Percentiles rank a stretch among this genome's conserved stretches.
Evolutionary conservation across 2,888 invertebrate species (phyloP).

Genomic region (Itoplectis maculator): DNA sequence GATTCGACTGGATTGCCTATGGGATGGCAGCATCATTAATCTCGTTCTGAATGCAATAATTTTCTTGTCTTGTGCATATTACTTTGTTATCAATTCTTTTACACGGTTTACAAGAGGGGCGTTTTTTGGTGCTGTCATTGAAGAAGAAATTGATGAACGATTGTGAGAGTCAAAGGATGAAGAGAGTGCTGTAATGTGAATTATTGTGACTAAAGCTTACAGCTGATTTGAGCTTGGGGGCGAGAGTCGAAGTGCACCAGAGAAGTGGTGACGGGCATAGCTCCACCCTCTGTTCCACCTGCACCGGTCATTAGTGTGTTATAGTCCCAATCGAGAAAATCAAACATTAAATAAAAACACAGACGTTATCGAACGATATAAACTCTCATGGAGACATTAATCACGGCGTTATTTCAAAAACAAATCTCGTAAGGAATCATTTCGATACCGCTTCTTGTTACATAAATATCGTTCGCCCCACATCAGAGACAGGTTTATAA

Average conservation of each 20-base stretch:
- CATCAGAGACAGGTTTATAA: conserved; percentile 24
- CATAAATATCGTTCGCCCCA: conserved; percentile 32
- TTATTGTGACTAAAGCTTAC: conserved; percentile 82
- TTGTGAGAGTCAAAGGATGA: conserved; percentile 59
- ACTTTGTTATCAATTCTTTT: neutral
- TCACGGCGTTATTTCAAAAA: neutral
- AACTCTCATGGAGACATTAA: neutral
- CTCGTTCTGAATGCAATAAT: conserved; percentile 1
- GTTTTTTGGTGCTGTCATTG: neutral
- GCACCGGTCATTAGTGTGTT: conserved; percentile 83
- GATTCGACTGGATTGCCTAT: conserved; percentile 2
- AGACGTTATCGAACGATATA: conserved; percentile 31
- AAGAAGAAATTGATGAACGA: conserved; percentile 38
- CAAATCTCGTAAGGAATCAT: conserved; percentile 5
- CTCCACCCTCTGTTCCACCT: conserved; percentile 83
- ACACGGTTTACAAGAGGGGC: neutral
- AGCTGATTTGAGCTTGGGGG: conserved; percentile 82
- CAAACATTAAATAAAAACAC: conserved; percentile 53
- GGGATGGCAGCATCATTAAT: conserved; percentile 15
- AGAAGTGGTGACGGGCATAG: conserved; percentile 81
- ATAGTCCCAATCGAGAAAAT: conserved; percentile 75
- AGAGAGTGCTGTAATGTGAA: conserved; percentile 74
- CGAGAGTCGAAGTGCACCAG: conserved; percentile 81
- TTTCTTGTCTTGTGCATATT: neutral
- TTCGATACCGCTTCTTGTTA: neutral